These are phyloP conservation scores for Drosophila erecta DNA, from an alignment of 1,140 invertebrate genomes.

Conservation along the genomic window DNA sequence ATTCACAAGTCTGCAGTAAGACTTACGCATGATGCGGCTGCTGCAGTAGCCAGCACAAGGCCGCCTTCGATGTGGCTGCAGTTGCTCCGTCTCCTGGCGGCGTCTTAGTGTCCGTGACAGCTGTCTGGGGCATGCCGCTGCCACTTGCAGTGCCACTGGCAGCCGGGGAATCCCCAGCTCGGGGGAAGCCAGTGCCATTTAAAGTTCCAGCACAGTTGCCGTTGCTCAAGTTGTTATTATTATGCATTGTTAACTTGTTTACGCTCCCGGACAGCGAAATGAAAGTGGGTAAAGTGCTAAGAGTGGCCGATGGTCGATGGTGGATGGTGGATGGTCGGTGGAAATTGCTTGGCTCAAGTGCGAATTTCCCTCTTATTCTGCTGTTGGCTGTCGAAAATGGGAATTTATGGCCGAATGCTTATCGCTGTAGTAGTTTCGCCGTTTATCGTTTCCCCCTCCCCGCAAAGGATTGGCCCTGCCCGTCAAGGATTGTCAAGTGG, in stretches of 20 bases:
- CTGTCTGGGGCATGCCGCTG: slow-evolving; percentile 25
- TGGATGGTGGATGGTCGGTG: neutral
- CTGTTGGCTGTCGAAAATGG: slow-evolving; percentile 26
- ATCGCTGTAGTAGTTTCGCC: slow-evolving; percentile 1
- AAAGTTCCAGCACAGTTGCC: slow-evolving; percentile 15
- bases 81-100: slow-evolving; percentile 1
- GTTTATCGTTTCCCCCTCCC: neutral
- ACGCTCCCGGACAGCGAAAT: slow-evolving; percentile 8
- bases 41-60: slow-evolving; percentile 11
- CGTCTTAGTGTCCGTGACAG: slow-evolving; percentile 18
- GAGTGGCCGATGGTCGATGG: neutral
- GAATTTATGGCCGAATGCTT: slow-evolving; percentile 38
- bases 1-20: neutral
- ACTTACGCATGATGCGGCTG: slow-evolving; percentile 62
- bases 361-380: slow-evolving; percentile 2
- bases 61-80: slow-evolving; percentile 6
- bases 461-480: slow-evolving; percentile 3
- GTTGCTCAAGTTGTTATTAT: slow-evolving; percentile 21
- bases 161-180: slow-evolving; percentile 9
- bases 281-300: slow-evolving; percentile 8
- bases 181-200: slow-evolving; percentile 5
- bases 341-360: slow-evolving; percentile 24
- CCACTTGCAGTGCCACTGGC: slow-evolving; percentile 25
- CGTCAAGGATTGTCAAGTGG: slow-evolving; percentile 26
- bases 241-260: slow-evolving; percentile 34